phyloP scores from a whole-genome alignment of 2,113 vertebrate genomes.

The Nannobrachium achirus region DNA sequence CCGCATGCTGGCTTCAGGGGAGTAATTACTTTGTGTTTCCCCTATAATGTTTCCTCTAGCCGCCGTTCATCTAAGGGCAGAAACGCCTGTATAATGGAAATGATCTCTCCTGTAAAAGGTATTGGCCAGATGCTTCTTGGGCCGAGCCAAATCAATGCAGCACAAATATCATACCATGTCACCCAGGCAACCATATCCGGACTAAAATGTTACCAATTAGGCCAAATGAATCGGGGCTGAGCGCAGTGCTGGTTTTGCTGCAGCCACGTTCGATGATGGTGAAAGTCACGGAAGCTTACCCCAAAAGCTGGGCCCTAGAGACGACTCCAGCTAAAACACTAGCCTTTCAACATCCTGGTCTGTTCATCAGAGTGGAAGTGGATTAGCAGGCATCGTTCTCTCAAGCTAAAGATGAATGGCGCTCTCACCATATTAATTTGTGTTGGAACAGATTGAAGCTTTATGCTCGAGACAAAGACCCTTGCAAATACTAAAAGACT shows the following conservation, averaged over 20 bases:
- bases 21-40: constrained; percentile 39
- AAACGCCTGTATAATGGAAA: constrained; percentile 45
- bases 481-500: constrained; percentile 48
- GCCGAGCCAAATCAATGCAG: constrained; percentile 52
- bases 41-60: constrained; percentile 32
- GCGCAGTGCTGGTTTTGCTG: constrained; percentile 26
- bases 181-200: constrained; percentile 35
- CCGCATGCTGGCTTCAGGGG: constrained; percentile 27
- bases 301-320: constrained; percentile 1
- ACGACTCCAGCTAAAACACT: constrained; percentile 31
- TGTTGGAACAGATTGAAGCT: constrained; percentile 44
- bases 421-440: constrained; percentile 35
- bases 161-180: not conserved
- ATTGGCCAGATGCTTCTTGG: constrained; percentile 29
- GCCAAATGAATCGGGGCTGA: constrained; percentile 33
- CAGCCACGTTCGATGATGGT: constrained; percentile 22
- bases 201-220: constrained; percentile 55
- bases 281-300: constrained; percentile 28
- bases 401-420: constrained; percentile 30
- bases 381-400: constrained; percentile 42
- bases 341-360: constrained; percentile 35
- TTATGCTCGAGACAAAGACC: constrained; percentile 56
- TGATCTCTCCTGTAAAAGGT: constrained; percentile 42
- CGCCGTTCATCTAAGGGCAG: constrained; percentile 33
- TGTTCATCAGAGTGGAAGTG: constrained; percentile 27